Percentiles rank a stretch among this genome's conserved stretches.
Evolutionary conservation across 2,113 vertebrate genomes (phyloP).

Genomic region (Hymenochirus boettgeri): DNA sequence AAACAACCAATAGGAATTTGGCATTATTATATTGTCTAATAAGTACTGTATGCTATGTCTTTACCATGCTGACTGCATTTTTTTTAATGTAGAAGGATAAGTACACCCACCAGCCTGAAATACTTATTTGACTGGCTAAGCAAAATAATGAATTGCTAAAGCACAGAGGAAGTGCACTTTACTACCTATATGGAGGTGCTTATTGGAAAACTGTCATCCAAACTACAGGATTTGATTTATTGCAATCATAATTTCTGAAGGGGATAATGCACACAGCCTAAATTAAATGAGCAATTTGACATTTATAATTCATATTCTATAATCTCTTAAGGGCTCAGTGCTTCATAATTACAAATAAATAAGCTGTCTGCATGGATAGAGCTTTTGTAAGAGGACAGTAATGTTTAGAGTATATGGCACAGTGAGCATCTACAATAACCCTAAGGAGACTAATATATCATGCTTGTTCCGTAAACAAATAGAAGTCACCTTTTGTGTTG

Average conservation of each 20-base stretch:
- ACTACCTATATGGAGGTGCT: background rate
- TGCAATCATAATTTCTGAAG: background rate
- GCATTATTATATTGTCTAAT: no score
- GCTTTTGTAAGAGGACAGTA: background rate
- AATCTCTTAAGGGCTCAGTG: background rate
- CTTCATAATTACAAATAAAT: constrained; percentile 3
- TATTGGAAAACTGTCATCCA: background rate
- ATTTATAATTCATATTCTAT: background rate
- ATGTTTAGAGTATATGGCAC: background rate
- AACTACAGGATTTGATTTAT: background rate
- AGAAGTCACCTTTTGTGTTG: background rate
- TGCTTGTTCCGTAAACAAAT: background rate
- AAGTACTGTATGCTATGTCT: no score
- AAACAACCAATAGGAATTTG: no score
- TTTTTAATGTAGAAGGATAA: no score
- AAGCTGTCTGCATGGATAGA: background rate
- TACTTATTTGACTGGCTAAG: no score
- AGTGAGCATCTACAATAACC: background rate
- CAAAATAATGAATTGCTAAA: background rate
- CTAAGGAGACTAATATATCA: background rate
- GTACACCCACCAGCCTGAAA: no score
- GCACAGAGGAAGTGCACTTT: constrained; percentile 41
- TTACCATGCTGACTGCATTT: no score
- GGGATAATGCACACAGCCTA: background rate
- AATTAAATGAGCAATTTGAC: background rate